Evolutionary conservation across 2,113 vertebrate genomes (phyloP), one percentile per base, ranked within the genome.

Genomic region (Eurystomus gularis): DNA sequence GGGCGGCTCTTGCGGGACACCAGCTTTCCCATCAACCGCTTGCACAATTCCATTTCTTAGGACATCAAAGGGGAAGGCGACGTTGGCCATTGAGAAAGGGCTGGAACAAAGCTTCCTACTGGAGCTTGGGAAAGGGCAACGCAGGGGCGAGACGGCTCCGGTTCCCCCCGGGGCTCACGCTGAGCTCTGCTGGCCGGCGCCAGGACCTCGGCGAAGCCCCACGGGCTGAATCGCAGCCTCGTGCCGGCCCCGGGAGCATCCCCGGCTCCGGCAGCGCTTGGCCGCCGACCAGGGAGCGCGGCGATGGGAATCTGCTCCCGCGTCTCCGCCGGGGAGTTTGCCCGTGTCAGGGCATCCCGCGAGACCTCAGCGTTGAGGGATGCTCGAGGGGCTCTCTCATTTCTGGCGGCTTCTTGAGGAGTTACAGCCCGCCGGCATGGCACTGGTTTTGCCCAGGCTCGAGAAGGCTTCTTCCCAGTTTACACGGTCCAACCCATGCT

Each of bases 51-150:
- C 44, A 0, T 11, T 29, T 40, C 68, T 70, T 28, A 1, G 0
- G 64, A 10, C 60, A 28, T 46, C 51, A 10, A 54, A 85, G 46
- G 57, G 51, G 76, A 77, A 70, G 75, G 85, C 3, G 11, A 11
- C 5, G 10, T n/a, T 46, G 52, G 70, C 55, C 35, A 5, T 5
- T 21, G 82, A 61, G 78, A 68, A 79, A 51, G 58, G 26, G 61
- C 44, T 69, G 86, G 76, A 25, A 54, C 31, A 29, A 18, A 72
- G 31, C 57, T 52, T 42, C 55, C 39, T 73, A 3, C 57, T 49
- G 86, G 25, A 72, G 94, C 72, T 87, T 81, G 76, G 57, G 78
- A 70, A 85, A 91, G 76, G 86, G 82, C 92, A 90, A 33, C 64
- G 10, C 48, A 4, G n/a, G 54, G 54, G 33, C 0, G 4, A 60